These are phyloP conservation scores for Aphis craccivora DNA, from an alignment of 1,140 invertebrate species.

Conservation along the genomic window DNA sequence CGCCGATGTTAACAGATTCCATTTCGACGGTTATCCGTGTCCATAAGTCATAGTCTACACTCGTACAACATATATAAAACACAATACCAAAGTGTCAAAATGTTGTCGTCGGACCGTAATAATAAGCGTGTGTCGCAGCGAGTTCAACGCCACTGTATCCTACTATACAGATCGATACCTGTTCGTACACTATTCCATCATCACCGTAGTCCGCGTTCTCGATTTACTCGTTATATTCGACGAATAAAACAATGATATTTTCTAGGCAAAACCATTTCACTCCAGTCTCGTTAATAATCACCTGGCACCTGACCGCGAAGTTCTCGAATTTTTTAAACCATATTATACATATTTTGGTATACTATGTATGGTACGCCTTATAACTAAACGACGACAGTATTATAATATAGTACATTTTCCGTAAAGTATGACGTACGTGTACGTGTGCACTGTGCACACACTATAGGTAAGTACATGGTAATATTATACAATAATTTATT, in stretches of 20 bases:
- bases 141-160: neutral
- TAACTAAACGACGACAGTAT: neutral
- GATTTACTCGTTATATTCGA: no score
- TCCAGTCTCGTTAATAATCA: neutral
- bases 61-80: neutral
- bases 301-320: neutral
- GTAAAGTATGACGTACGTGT: neutral
- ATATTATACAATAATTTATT: neutral
- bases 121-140: neutral
- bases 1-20: neutral
- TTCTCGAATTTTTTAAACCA: neutral
- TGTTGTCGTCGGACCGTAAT: neutral
- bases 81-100: neutral
- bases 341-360: no score
- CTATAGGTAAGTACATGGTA: rapidly evolving
- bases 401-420: neutral
- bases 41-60: neutral
- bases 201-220: neutral
- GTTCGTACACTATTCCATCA: no score
- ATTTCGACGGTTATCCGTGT: neutral
- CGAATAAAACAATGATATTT: neutral
- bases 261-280: neutral
- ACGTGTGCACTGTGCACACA: no score
- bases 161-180: neutral
- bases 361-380: neutral